Conservation (phyloP, 2,113 vertebrate species). For the Cebidichthys violaceus region DNA sequence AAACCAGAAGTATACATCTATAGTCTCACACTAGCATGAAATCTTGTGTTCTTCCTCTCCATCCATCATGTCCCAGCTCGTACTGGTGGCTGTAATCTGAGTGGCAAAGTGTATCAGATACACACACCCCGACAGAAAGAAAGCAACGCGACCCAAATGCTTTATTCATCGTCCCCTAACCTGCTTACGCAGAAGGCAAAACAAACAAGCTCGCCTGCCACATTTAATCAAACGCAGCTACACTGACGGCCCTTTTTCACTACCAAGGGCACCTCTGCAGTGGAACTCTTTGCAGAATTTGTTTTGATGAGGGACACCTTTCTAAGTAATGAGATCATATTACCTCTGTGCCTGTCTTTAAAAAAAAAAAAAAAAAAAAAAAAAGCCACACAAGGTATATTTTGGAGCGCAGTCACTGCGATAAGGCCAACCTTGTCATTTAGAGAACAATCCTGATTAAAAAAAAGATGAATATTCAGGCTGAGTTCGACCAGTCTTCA, state of each 20-base stretch:
- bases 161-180: constrained; percentile 60
- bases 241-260: constrained; percentile 34
- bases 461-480: constrained; percentile 65
- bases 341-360: constrained; percentile 18
- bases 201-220: constrained; percentile 65
- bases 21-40: constrained; percentile 12
- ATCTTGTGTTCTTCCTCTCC: background rate
- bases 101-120: constrained; percentile 56
- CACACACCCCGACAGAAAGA: constrained; percentile 30
- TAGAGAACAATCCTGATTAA: constrained; percentile 47
- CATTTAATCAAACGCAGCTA: constrained; percentile 60
- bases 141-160: constrained; percentile 64
- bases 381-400: constrained; percentile 8
- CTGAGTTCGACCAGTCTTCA: constrained; percentile 10
- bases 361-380: constrained; percentile 19
- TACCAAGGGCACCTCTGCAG: constrained; percentile 67
- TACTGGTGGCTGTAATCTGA: constrained; percentile 25
- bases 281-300: constrained; percentile 41
- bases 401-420: constrained; percentile 17
- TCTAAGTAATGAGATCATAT: constrained; percentile 51
- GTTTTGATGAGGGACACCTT: constrained; percentile 49
- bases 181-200: constrained; percentile 48
- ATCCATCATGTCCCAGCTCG: constrained; percentile 9
- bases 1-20: background rate
- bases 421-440: constrained; percentile 49